These are phyloP conservation scores for Muricea muricata DNA, from an alignment of 92 coral and sea anemone species.

Conservation along the genomic window DNA sequence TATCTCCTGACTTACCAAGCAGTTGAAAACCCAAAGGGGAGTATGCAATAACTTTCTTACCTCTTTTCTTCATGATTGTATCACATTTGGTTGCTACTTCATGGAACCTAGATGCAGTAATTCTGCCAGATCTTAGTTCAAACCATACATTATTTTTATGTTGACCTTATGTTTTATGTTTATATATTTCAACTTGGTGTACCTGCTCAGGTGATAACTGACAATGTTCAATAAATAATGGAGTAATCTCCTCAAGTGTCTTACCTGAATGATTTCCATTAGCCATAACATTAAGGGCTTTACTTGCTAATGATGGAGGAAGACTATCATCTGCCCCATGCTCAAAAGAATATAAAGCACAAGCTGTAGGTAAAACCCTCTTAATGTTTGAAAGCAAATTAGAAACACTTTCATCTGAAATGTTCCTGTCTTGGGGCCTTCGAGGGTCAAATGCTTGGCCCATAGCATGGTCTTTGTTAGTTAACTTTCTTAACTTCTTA, in stretches of 20 bases:
- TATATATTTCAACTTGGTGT: background rate
- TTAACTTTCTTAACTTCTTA: no score
- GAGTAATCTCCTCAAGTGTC: constrained; percentile 4
- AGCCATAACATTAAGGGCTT: background rate
- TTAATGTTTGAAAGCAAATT: constrained; percentile 29
- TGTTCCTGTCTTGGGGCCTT: constrained; percentile 55
- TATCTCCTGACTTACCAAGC: background rate
- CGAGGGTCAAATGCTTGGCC: no score
- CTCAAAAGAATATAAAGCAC: constrained; percentile 33
- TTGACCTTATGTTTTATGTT: constrained; percentile 42
- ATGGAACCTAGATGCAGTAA: constrained; percentile 50
- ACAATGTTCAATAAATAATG: constrained; percentile 17
- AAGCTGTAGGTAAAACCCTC: constrained; percentile 45
- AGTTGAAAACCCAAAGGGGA: background rate
- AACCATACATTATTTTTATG: constrained; percentile 17
- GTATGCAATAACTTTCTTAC: constrained; percentile 28
- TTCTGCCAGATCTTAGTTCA: constrained; percentile 26
- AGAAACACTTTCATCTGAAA: constrained; percentile 69
- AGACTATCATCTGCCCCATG: background rate
- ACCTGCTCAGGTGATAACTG: constrained; percentile 23
- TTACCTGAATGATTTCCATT: background rate
- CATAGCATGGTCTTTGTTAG: no score
- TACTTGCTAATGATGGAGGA: background rate
- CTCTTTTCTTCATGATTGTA: constrained; percentile 35
- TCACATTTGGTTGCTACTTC: constrained; percentile 45